Evolutionary conservation across 1,140 invertebrate species (phyloP).

Genomic region (Diploscapter pachys): DNA sequence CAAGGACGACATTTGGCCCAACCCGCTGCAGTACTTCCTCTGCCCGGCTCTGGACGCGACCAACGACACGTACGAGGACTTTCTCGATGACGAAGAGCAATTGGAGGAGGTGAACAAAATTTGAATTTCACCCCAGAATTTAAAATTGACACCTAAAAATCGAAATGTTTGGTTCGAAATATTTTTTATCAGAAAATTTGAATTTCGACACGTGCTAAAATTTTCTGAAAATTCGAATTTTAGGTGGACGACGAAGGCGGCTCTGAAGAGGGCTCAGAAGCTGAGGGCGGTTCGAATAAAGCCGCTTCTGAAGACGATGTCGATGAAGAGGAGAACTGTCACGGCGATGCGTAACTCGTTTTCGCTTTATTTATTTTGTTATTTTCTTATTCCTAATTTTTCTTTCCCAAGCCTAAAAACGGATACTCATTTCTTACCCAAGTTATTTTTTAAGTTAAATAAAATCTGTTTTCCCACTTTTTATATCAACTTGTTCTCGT

Average conservation of each 20-base stretch:
- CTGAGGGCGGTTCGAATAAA: too few relatives aligned
- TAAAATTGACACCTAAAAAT: background rate
- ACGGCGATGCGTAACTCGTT: too few relatives aligned
- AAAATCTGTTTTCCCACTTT: too few relatives aligned
- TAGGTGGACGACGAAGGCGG: background rate
- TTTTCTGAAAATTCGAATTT: background rate
- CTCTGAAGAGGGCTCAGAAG: too few relatives aligned
- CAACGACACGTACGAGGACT: slow-evolving; percentile 54
- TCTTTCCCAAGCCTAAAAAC: too few relatives aligned
- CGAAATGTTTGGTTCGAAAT: background rate
- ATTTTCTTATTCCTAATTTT: too few relatives aligned
- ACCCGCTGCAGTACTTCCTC: slow-evolving; percentile 83
- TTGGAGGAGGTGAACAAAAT: slow-evolving; percentile 21
- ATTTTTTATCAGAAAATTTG: background rate
- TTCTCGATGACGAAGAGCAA: slow-evolving; percentile 48
- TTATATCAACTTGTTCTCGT: too few relatives aligned
- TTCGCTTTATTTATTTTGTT: too few relatives aligned
- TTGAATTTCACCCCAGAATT: background rate
- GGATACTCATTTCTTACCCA: too few relatives aligned
- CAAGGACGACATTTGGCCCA: slow-evolving; percentile 86
- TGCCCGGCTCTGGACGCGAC: slow-evolving; percentile 72
- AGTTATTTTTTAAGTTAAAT: too few relatives aligned
- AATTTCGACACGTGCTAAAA: background rate
- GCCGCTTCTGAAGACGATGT: too few relatives aligned
- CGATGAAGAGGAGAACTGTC: too few relatives aligned